Evolutionary conservation across 2,113 vertebrate genomes (phyloP).

Genomic region (Phocoena phocoena): DNA sequence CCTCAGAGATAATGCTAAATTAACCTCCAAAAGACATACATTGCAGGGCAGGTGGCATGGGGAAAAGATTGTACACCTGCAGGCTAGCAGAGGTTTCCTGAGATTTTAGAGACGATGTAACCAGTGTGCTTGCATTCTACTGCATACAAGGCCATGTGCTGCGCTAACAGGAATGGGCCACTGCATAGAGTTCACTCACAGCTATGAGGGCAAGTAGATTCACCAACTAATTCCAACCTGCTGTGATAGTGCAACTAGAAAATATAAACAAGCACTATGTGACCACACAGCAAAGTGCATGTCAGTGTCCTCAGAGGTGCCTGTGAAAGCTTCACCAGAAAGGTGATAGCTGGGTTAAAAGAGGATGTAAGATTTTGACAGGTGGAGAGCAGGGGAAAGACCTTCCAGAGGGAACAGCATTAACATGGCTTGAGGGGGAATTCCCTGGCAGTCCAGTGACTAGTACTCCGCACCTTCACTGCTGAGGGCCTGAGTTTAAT

Average conservation of each 20-base stretch:
- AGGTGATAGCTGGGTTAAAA: background rate
- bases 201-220: background rate
- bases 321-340: background rate
- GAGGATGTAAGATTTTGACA: background rate
- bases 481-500: background rate
- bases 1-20: slow-evolving; percentile 21
- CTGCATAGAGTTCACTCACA: background rate
- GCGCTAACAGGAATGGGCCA: background rate
- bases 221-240: background rate
- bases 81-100: background rate
- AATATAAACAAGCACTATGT: background rate
- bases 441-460: background rate
- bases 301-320: background rate
- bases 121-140: background rate
- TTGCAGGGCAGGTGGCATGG: background rate
- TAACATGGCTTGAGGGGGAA: background rate
- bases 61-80: background rate
- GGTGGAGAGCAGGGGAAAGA: background rate
- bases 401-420: background rate
- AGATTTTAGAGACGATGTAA: background rate
- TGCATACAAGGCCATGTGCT: background rate
- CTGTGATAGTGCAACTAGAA: background rate
- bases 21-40: background rate
- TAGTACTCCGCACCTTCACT: background rate
- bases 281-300: background rate